These are phyloP conservation scores for Camponotus pennsylvanicus DNA, from an alignment of 1,140 invertebrate genomes.

Conservation along the genomic window DNA sequence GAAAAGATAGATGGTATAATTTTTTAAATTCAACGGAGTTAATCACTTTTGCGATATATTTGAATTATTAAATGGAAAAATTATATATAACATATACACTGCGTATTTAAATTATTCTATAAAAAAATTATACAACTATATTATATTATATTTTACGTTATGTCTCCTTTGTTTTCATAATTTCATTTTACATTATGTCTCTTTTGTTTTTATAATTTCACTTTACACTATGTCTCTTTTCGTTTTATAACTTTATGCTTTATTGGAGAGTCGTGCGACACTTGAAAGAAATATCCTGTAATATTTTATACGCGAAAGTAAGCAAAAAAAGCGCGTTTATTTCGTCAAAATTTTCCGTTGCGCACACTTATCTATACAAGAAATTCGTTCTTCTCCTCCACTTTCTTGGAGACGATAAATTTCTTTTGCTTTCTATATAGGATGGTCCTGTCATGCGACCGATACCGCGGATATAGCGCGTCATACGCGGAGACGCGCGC, in stretches of 20 bases:
- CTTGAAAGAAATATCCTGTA: neutral
- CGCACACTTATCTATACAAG: neutral
- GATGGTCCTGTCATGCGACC: conserved; percentile 36
- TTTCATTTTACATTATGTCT: neutral
- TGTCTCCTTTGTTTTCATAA: neutral
- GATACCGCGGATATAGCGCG: conserved; percentile 64
- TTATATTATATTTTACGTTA: neutral
- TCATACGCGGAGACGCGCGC: conserved; percentile 59
- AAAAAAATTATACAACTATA: too few relatives aligned
- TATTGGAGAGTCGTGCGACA: neutral
- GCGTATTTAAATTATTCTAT: too few relatives aligned
- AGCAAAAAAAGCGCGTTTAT: neutral
- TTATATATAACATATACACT: neutral
- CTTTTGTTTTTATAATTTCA: neutral
- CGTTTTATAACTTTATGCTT: neutral
- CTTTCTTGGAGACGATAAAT: conserved; percentile 31
- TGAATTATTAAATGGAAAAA: conserved; percentile 10
- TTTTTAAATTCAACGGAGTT: neutral
- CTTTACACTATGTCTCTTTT: neutral
- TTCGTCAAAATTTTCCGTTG: neutral
- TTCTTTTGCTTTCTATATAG: conserved; percentile 17
- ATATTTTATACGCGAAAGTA: neutral
- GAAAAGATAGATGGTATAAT: conserved; percentile 32
- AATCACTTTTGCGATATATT: neutral
- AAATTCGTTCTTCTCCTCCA: conserved; percentile 27